These are phyloP conservation scores for Archips xylosteana DNA, from an alignment of 2,888 invertebrate species.

Conservation along the genomic window DNA sequence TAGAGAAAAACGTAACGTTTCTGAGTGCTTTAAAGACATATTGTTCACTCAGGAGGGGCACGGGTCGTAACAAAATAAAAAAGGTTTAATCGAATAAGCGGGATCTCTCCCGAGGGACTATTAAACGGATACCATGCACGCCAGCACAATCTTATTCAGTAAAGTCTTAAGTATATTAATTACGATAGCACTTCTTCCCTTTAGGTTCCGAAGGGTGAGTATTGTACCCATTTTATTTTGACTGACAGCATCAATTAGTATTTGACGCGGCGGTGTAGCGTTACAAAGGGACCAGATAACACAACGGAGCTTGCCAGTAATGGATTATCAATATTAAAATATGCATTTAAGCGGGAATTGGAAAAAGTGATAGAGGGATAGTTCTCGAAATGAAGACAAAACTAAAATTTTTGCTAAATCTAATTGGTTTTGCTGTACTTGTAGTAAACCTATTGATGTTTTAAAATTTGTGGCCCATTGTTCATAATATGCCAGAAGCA, in stretches of 20 bases:
- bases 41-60: constrained; percentile 17
- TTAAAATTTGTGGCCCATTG: too few species aligned
- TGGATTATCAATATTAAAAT: constrained; percentile 78
- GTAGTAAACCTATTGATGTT: not conserved
- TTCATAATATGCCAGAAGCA: too few species aligned
- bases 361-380: constrained; percentile 32
- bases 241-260: constrained; percentile 84
- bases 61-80: constrained; percentile 51
- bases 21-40: constrained; percentile 18
- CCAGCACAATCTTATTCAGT: not conserved
- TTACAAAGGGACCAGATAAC: constrained; percentile 77
- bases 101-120: constrained; percentile 65
- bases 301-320: constrained; percentile 70
- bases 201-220: constrained; percentile 9
- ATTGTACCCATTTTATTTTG: constrained; percentile 69
- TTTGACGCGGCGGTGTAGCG: constrained; percentile 75
- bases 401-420: not conserved
- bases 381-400: constrained; percentile 44
- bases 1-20: constrained; percentile 22
- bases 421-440: too few species aligned
- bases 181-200: not conserved
- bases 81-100: constrained; percentile 58
- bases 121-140: constrained; percentile 60
- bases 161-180: constrained; percentile 8
- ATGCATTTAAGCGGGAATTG: constrained; percentile 51